Base-by-base conservation (phyloP, 2,888 invertebrate species). In the Fragum whitleyi region DNA sequence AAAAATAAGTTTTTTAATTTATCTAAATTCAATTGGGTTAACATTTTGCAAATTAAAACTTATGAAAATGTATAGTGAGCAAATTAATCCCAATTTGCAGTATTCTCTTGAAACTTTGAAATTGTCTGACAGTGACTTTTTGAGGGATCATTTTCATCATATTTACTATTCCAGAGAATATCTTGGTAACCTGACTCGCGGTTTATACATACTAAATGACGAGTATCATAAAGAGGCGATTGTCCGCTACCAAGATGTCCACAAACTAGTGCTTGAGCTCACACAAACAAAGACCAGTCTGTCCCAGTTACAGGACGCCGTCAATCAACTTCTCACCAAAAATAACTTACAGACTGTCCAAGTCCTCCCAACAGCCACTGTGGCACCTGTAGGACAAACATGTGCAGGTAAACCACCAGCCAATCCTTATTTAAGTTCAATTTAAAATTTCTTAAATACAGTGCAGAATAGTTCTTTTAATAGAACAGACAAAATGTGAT, bases 171-270 rank as follows among this genome's bases (percentile, higher is more conserved):
- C 11, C 73, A 83, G 81, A 32, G 73, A 80, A 7, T 82, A 73
- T 36, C 62, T 86, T 19, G 61, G 69, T 7, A 86, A 86, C 47
- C 62, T 84, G 2, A 81, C 81, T 6, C 57, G 55, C 1, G 79
- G 77, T 19, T 7, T 84, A 14, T 79, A 79, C 59, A 80, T 53
- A 16, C 70, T 86, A 1, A 84, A 82, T 19, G 77, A 79, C 26
- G 82, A 80, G 7, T 78, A 82, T n/a, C 86, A 82, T 26, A 62
- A 75, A 28, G 84, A 84, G 71, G 71, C 73, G 26, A 14, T 73
- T 21, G 42, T 69, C 0, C 80, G 80, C 16, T 70, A 76, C 73
- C 76, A 86, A 36, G 86, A 86, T 47, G 81, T 86, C 19, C 82
- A 81, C 47, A 74, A 73, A 53, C 74, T 86, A 9, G 74, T 74